Percentiles rank a stretch among this genome's conserved stretches.
phyloP scores from a whole-genome alignment of 2,888 invertebrate genomes.

The Tromatobia lineatoria region DNA sequence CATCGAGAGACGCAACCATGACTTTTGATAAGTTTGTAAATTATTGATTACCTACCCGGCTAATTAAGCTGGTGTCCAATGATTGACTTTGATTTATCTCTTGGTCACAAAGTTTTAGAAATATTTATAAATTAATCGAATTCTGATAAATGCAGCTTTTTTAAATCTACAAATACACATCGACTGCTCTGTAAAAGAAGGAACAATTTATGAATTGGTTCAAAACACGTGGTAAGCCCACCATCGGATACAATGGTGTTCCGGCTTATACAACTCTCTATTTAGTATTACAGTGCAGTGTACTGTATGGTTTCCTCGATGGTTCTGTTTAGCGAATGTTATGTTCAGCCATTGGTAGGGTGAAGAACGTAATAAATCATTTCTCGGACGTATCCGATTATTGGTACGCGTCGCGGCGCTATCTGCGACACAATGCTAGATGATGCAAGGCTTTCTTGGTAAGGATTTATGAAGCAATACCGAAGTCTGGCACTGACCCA shows the following conservation, averaged over 20 bases:
- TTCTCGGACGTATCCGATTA: constrained; percentile 78
- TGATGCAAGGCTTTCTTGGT: constrained; percentile 80
- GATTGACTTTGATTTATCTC: too few species aligned
- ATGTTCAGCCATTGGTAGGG: background rate
- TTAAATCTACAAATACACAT: background rate
- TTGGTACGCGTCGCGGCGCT: constrained; percentile 77
- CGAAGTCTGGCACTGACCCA: constrained; percentile 80
- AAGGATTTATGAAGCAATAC: constrained; percentile 83
- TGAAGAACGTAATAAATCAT: constrained; percentile 75
- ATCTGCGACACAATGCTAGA: constrained; percentile 80
- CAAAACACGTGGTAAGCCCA: background rate
- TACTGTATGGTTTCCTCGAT: background rate
- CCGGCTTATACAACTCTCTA: background rate
- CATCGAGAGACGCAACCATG: too few species aligned
- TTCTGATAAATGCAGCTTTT: background rate
- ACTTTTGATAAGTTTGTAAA: too few species aligned
- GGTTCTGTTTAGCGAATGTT: constrained; percentile 14
- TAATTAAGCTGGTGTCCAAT: too few species aligned
- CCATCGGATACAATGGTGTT: background rate
- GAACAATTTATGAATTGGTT: constrained; percentile 5
- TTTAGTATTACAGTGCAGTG: constrained; percentile 5
- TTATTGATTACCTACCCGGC: background rate
- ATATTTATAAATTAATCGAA: background rate
- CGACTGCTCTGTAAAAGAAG: background rate
- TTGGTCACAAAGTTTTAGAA: too few species aligned